phyloP scores from a whole-genome alignment of 2,888 invertebrate genomes.

The Apotomis capreana region DNA sequence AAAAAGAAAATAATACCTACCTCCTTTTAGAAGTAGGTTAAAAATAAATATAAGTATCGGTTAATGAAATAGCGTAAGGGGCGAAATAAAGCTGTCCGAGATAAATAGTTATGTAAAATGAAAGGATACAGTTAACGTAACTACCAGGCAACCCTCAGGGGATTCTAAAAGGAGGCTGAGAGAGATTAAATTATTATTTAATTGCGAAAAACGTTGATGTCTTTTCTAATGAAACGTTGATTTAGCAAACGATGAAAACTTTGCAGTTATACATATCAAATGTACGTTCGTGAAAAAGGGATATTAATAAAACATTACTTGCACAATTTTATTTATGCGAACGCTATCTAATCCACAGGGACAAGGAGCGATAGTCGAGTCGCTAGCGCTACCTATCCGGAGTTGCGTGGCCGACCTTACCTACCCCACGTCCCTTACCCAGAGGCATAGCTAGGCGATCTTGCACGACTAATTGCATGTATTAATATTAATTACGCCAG shows the following conservation, averaged over 20 bases:
- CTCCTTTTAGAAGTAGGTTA: no score
- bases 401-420: neutral
- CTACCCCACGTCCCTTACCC: neutral
- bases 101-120: no score
- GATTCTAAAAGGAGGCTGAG: neutral
- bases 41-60: no score
- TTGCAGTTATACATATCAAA: neutral
- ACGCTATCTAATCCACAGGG: neutral
- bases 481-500: slow-evolving; percentile 31
- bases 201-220: slow-evolving; percentile 9
- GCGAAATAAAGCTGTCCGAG: no score
- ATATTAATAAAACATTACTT: slow-evolving; percentile 11
- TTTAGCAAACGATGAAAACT: neutral
- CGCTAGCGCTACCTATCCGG: neutral
- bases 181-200: neutral
- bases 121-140: no score
- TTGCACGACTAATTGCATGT: slow-evolving; percentile 17
- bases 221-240: slow-evolving; percentile 17
- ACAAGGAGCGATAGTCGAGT: neutral
- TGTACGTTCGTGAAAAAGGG: neutral
- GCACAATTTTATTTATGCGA: slow-evolving; percentile 2
- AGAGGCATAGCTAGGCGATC: slow-evolving; percentile 14
- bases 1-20: no score
- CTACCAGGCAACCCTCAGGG: no score
- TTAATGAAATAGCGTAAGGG: no score